phyloP scores from a whole-genome alignment of 2,113 vertebrate species.

The Chauna torquata region DNA sequence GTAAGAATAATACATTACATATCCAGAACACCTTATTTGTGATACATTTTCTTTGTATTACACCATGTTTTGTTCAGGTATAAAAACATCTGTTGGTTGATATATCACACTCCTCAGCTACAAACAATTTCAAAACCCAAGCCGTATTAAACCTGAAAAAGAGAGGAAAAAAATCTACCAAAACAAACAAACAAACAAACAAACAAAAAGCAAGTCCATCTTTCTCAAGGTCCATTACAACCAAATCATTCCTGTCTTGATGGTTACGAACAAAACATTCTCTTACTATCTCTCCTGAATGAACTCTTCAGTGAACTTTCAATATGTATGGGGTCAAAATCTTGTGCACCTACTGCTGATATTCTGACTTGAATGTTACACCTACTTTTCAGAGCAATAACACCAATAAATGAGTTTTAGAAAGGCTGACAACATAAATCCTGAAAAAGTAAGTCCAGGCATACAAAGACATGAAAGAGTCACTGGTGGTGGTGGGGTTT shows the following conservation, averaged over 20 bases:
- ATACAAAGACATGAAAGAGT: not conserved
- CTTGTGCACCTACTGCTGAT: not conserved
- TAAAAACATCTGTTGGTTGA: not conserved
- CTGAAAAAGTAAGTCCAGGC: not conserved
- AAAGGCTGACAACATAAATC: not conserved
- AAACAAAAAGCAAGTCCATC: not conserved
- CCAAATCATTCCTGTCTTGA: not conserved
- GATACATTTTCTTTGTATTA: not conserved
- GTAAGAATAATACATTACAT: not conserved
- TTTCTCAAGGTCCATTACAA: not conserved
- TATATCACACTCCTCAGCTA: not conserved
- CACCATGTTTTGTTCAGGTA: accelerated
- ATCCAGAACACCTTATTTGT: not conserved
- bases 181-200: not conserved
- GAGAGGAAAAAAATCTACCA: not conserved
- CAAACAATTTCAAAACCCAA: not conserved
- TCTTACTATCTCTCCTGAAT: not conserved
- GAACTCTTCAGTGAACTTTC: not conserved
- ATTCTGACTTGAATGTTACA: not conserved
- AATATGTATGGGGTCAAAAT: not conserved
- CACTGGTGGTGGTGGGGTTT: accelerated
- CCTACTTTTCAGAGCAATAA: not conserved
- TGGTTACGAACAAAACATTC: not conserved
- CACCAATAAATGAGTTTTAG: not conserved
- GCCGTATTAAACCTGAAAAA: not conserved